Evolutionary conservation across 2,113 vertebrate genomes (phyloP).

Genomic region (Lanius collurio): DNA sequence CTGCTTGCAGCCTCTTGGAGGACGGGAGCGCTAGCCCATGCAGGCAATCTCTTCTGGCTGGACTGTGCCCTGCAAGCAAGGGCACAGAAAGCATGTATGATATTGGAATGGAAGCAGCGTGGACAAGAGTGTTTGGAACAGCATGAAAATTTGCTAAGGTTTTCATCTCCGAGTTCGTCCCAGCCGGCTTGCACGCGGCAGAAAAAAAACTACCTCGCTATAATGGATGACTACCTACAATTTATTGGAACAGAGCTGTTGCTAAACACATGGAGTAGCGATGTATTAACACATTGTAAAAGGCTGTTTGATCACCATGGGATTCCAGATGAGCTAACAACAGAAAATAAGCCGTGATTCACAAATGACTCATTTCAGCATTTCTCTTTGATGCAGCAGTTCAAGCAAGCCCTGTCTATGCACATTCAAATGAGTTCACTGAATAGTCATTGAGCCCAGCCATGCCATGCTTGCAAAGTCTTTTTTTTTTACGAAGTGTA

Average conservation of each 20-base stretch:
- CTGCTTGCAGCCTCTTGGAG: not conserved
- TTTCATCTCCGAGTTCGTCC: not conserved
- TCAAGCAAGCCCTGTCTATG: constrained; percentile 45
- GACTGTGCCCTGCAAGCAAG: not conserved
- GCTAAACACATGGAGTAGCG: constrained; percentile 51
- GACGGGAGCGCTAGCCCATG: fast-evolving
- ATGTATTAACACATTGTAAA: constrained; percentile 63
- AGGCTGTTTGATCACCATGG: constrained; percentile 61
- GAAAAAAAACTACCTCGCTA: not conserved
- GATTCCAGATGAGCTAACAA: constrained; percentile 63
- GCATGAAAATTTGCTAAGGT: not conserved
- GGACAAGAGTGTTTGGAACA: not conserved
- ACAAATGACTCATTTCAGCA: constrained; percentile 65
- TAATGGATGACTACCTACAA: constrained; percentile 22
- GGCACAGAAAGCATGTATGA: not conserved
- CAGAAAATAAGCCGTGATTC: constrained; percentile 60
- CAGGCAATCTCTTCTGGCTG: not conserved
- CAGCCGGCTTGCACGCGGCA: not conserved
- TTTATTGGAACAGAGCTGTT: constrained; percentile 50
- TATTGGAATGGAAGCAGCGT: not conserved
- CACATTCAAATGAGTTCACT: constrained; percentile 47
- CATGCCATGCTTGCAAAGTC: not conserved
- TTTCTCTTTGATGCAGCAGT: constrained; percentile 57
- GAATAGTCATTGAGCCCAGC: constrained; percentile 32
- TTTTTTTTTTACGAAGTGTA: not conserved